Evolutionary conservation across 2,113 vertebrate species (phyloP), one percentile per base, ranked within the genome.

Genomic region (Clarias macrocephalus): DNA sequence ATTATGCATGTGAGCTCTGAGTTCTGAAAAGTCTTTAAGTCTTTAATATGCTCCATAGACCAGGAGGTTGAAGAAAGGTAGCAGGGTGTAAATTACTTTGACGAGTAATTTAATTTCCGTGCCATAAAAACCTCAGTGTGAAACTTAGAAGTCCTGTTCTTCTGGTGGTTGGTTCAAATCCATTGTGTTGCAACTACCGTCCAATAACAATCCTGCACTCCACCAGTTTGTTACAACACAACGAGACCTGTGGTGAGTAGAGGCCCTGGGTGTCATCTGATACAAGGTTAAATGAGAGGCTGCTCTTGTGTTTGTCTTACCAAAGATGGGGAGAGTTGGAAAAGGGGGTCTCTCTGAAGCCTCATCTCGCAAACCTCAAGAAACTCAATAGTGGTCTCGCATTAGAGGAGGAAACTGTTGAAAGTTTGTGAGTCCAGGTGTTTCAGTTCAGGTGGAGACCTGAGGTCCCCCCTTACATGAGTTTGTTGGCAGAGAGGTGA

Each of bases 211-310:
- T 77, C 82, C 60, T 37, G 63, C 52, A 15, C 42, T 87, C 76
- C 89, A 87, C 80, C 90, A 89, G 89, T 92, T 91, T 90, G 89
- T 90, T 89, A 87, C 66, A 11, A 77, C 48, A 48, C 48, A 48
- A 48, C 48, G 6, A 60, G 72, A 89, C 73, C 68, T 88, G 76
- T 80, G 77, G 52, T 65, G 60, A 80, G 19, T 90, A 81, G 75
- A 79, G 62, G 52, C 59, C 84, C 85, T 91, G 73, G 63, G 62
- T 90, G 93, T 89, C 48, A 91, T 85, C 90, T 90, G 90, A 93
- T 93, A 92, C 72, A 81, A 77, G 86, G 72, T 56, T 68, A 54
- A 88, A 84, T 0, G 5, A 79, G 87, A 88, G 86, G 80, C 18
- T 8, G 68, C 33, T 87, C 82, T 60, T 80, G 91, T 89, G 90